Evolutionary conservation across 1,140 invertebrate genomes (phyloP).

Genomic region (Rhizoglyphus robini): DNA sequence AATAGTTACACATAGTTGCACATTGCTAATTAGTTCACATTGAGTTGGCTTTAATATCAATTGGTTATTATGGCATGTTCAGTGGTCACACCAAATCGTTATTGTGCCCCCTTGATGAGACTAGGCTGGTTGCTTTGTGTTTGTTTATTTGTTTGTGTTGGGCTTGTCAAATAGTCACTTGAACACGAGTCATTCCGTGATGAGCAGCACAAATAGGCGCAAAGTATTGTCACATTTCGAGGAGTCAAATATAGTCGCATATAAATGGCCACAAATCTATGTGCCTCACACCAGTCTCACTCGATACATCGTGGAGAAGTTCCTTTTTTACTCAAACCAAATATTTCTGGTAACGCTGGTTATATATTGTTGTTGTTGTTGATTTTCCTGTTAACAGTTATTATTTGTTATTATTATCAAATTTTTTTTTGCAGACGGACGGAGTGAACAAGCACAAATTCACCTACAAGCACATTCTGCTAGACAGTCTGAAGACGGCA

Average conservation of each 20-base stretch:
- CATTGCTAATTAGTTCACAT: too few species aligned
- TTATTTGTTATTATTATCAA: neutral
- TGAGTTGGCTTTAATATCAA: too few species aligned
- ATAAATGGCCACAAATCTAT: neutral
- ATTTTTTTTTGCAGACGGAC: neutral
- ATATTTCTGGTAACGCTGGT: conserved; percentile 7
- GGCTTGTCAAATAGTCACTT: too few species aligned
- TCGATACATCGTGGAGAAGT: neutral
- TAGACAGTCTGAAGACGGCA: neutral
- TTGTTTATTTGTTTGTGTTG: too few species aligned
- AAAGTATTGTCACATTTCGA: neutral
- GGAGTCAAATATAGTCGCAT: neutral
- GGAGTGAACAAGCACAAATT: neutral
- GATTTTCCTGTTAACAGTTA: neutral
- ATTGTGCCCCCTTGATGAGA: too few species aligned
- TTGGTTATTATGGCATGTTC: too few species aligned
- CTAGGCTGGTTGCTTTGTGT: too few species aligned
- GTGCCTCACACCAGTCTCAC: neutral
- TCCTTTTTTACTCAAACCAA: neutral
- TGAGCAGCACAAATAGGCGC: too few species aligned
- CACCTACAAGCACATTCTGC: neutral
- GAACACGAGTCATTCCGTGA: too few species aligned
- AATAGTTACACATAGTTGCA: too few species aligned
- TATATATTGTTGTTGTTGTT: neutral
- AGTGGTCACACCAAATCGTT: too few species aligned